Percentiles rank a stretch among this genome's conserved stretches.
Evolutionary conservation across 2,113 vertebrate species (phyloP).

Genomic region (Aptenodytes patagonicus): DNA sequence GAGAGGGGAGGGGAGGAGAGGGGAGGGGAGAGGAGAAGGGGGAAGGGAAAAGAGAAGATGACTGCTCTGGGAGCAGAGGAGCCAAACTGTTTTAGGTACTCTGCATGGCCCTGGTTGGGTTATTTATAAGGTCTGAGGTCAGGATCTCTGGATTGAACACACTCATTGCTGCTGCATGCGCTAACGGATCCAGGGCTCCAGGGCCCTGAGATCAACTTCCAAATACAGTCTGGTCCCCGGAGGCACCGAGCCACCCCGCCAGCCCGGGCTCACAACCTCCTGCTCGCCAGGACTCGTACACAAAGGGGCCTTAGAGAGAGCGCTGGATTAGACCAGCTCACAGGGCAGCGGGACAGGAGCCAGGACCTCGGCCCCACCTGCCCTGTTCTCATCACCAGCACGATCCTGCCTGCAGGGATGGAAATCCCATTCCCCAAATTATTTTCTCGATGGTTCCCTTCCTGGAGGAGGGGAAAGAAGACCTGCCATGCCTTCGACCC

Average conservation of each 20-base stretch:
- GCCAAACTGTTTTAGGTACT: not conserved
- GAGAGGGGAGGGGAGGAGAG: too few relatives aligned
- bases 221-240: not conserved
- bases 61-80: not conserved
- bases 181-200: not conserved
- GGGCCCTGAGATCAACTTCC: slow-evolving; percentile 22
- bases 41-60: too few relatives aligned
- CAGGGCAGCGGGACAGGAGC: not conserved
- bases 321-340: not conserved
- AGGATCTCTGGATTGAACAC: not conserved
- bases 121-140: slow-evolving; percentile 44
- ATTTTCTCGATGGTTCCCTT: not conserved
- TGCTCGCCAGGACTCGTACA: not conserved
- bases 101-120: not conserved
- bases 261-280: not conserved
- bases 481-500: fast-evolving
- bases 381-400: not conserved
- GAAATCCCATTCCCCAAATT: not conserved
- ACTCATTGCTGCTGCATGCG: not conserved
- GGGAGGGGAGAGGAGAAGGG: too few relatives aligned
- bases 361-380: not conserved
- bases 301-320: not conserved
- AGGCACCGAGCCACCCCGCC: not conserved
- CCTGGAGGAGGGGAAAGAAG: not conserved
- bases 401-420: not conserved